Base-by-base conservation (phyloP, 2,113 vertebrate genomes). In the Rhinolophus sinicus region DNA sequence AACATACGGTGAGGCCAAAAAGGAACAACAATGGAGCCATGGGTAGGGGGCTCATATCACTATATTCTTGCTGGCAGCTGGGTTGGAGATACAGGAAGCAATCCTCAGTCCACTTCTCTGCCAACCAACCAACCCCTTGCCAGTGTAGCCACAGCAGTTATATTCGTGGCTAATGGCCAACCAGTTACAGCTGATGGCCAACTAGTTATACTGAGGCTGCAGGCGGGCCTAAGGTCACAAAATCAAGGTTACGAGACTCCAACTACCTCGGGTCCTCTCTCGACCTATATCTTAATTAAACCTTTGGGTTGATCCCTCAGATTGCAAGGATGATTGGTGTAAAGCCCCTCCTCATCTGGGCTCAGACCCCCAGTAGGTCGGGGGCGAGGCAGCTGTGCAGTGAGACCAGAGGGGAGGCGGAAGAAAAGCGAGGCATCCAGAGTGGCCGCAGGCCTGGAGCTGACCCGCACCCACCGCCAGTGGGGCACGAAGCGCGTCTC, bases 401-500 rank as follows among this genome's bases (percentile, higher is more conserved):
- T 2, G 8, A 64, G 11, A n/a, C 40, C 40, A 14, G 0, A 4
- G 28, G 9, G 13, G 21, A 8, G 35, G 12, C 7, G 22, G 3
- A 54, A 24, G 1, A 9, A 19, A 35, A 26, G 0, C 2, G 18
- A 38, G 12, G 14, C 11, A 10, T 8, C 9, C 3, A 1, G 6
- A 11, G 8, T 0, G 18, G 12, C n/a, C 2, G 12, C 4, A 9
- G 1, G 52, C 60, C n/a, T 76, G 0, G 6, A 19, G 28, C 3
- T 1, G n/a, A 83, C 19, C 28, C 4, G 4, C 35, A 0, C 5
- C 1, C 8, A 8, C 40, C 0, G 26, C 14, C 0, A 0, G 0
- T 28, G 0, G 2, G 0, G 7, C 1, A 0, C 2, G 3, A 11
- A 5, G 4, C 19, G 1, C 1, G 0, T 13, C 8, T 54, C 5